Evolutionary conservation across 2,888 invertebrate species (phyloP), one percentile per base, ranked within the genome.

Genomic region (Eupelmus urozonus): DNA sequence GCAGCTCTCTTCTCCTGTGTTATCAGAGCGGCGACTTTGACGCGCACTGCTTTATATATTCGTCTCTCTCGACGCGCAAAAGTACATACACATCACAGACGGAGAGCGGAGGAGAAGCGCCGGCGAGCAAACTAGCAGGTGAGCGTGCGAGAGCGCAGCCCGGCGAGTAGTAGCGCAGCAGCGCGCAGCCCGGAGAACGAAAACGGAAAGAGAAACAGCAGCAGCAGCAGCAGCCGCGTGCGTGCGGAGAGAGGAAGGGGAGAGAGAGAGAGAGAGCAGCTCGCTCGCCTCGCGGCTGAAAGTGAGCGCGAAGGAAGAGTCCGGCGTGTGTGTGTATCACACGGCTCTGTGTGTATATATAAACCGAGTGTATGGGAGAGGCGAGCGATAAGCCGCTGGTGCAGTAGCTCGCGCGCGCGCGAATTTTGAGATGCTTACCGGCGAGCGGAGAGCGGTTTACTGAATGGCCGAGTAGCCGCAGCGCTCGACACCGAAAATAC

Each of bases 371-470:
- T n/a, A n/a, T n/a, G n/a, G n/a, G n/a, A n/a, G n/a, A n/a, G n/a
- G n/a, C n/a, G n/a, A n/a, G n/a, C n/a, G n/a, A n/a, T n/a, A n/a
- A n/a, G n/a, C n/a, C n/a, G n/a, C n/a, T n/a, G n/a, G n/a, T n/a
- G n/a, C n/a, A n/a, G n/a, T n/a, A n/a, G n/a, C n/a, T n/a, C n/a
- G n/a, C n/a, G n/a, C n/a, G n/a, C 34, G 45, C 29, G 59, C 25
- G 59, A 40, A 18, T 27, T 42, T 27, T 18, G 60, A 79, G 80
- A 79, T 72, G 29, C 65, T 72, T 40, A 65, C 63, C 23, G 66
- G 20, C 3, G 34, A 59, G 66, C 49, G 73, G 73, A 82, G 83
- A 73, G 80, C 71, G 78, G 76, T 66, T 67, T 66, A 59, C 66
- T 74, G 66, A 66, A 74, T 67, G 66, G 66, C n/a, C n/a, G n/a